These are phyloP conservation scores for Ectobius pallidus DNA, from an alignment of 2,888 invertebrate genomes.

Conservation along the genomic window DNA sequence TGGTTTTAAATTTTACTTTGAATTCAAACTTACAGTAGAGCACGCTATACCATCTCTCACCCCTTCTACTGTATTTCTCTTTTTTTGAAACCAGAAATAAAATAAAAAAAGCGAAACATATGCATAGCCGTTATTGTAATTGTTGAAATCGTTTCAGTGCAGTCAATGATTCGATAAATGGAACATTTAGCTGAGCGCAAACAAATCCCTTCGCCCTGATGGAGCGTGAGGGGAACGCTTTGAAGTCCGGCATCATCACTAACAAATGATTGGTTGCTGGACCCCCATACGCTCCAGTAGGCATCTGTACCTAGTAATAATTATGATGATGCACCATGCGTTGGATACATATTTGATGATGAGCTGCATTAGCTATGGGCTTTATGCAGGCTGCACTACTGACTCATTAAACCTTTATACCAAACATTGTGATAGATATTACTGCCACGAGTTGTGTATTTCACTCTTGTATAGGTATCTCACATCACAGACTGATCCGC, in stretches of 20 bases:
- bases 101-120: not conserved
- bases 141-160: slow-evolving; percentile 28
- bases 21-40: too few species aligned
- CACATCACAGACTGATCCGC: not conserved
- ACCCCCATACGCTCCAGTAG: not conserved
- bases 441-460: slow-evolving; percentile 12
- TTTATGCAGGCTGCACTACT: slow-evolving; percentile 27
- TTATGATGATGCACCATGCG: slow-evolving; percentile 12
- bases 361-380: slow-evolving; percentile 16
- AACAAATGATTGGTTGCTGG: slow-evolving; percentile 24
- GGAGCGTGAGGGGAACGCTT: slow-evolving; percentile 2
- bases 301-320: slow-evolving; percentile 9
- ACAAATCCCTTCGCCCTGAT: slow-evolving; percentile 21
- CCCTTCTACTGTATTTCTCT: too few species aligned
- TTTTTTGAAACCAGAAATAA: too few species aligned
- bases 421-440: slow-evolving; percentile 31
- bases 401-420: slow-evolving; percentile 29
- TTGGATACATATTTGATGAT: slow-evolving; percentile 30
- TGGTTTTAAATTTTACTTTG: too few species aligned
- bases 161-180: slow-evolving; percentile 32
- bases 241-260: slow-evolving; percentile 10
- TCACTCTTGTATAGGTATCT: not conserved
- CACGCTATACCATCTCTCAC: too few species aligned
- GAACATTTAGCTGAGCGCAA: slow-evolving; percentile 31
- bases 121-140: slow-evolving; percentile 22